phyloP scores from a whole-genome alignment of 2,797 vertebrate genomes.

The Lepilemur septentrionalis region DNA sequence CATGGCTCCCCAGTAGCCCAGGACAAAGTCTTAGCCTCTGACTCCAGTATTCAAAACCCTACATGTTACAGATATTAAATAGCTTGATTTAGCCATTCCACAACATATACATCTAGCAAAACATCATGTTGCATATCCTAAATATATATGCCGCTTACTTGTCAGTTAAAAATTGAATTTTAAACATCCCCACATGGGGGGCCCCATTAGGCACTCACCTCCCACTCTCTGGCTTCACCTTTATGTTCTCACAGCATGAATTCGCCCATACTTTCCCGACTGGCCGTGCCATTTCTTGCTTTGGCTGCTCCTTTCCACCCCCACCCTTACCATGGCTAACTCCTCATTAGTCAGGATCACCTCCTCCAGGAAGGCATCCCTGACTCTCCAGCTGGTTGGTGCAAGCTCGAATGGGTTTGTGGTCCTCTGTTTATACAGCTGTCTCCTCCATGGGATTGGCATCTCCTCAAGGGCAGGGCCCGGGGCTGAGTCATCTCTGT shows the following conservation, averaged over 20 bases:
- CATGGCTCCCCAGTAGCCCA: neutral
- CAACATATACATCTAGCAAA: too few species aligned
- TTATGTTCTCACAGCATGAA: too few species aligned
- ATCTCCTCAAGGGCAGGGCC: slow-evolving; percentile 41
- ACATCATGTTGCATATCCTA: neutral
- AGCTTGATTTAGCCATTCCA: neutral
- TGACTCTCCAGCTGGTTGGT: neutral
- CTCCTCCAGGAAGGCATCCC: slow-evolving; percentile 35
- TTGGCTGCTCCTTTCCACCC: neutral
- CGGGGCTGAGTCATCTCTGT: slow-evolving; percentile 52
- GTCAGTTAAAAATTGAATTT: neutral
- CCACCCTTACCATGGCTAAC: neutral
- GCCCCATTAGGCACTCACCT: neutral
- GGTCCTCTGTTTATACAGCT: slow-evolving; percentile 67
- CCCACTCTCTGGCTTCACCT: neutral
- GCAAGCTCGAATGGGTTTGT: neutral
- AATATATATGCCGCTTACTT: neutral
- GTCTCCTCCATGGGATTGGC: slow-evolving; percentile 7
- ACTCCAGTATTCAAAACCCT: neutral
- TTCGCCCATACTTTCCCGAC: neutral
- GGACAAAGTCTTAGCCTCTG: neutral
- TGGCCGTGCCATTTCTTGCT: neutral
- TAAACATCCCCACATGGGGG: neutral
- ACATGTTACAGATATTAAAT: neutral
- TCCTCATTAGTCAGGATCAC: neutral